Conservation (phyloP, 2,113 vertebrate species). For the Oncorhynchus gorbuscha region DNA sequence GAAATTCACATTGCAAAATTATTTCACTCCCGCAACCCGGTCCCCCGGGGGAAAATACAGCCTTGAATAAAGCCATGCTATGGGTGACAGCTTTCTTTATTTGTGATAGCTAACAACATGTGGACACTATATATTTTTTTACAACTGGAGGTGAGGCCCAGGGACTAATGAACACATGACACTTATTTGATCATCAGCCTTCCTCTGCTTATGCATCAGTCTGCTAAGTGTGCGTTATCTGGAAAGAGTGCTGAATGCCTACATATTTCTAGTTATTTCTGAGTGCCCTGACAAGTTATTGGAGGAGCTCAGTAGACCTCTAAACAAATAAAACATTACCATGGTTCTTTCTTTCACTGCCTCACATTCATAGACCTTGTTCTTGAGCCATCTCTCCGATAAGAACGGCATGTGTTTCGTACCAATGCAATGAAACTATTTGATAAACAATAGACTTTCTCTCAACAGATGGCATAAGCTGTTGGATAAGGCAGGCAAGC, state of each 20-base stretch:
- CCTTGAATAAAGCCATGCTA: not conserved
- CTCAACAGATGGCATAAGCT: slow-evolving; percentile 87
- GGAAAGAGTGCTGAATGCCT: not conserved
- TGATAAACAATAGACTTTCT: not conserved
- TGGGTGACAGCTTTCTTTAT: not conserved
- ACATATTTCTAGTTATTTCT: not conserved
- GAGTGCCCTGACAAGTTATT: not conserved
- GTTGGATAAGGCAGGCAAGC: slow-evolving; percentile 85
- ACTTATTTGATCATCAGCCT: not conserved
- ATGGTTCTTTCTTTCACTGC: too few relatives aligned
- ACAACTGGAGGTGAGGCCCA: not conserved
- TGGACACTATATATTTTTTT: not conserved
- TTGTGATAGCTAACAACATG: not conserved
- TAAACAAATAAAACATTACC: not conserved
- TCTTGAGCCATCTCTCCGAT: not conserved
- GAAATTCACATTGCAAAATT: too few relatives aligned
- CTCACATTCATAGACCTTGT: too few relatives aligned
- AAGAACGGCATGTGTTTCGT: not conserved
- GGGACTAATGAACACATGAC: not conserved
- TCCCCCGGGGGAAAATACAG: too few relatives aligned
- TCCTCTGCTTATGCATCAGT: not conserved
- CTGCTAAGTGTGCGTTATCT: not conserved
- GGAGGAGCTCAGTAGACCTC: not conserved
- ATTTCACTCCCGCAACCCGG: too few relatives aligned
- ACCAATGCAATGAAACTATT: not conserved